A percentile compares a stretch with the other conserved stretches of the same genome.
Evolutionary conservation across 2,797 vertebrate species (phyloP).

Genomic region (Parotocinclus haroldoi): DNA sequence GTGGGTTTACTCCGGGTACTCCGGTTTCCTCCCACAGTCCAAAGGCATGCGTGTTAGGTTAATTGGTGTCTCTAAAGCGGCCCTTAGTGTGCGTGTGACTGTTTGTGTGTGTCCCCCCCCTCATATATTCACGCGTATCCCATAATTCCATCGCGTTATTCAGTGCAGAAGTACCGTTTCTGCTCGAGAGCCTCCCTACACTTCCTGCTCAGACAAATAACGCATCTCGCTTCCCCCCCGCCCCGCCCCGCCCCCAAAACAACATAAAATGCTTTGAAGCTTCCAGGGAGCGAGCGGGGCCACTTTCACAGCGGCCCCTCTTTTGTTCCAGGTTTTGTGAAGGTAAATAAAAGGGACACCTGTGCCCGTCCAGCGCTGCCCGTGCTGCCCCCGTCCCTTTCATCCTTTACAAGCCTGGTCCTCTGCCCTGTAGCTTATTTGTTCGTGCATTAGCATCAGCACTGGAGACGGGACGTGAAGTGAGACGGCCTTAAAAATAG

Average conservation of each 20-base stretch:
- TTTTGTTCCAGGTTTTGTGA: conserved; percentile 36
- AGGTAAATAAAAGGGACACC: conserved; percentile 52
- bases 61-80: too few species aligned
- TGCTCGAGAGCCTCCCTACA: conserved; percentile 25
- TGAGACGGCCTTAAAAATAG: background rate
- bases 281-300: conserved; percentile 14
- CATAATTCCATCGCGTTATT: conserved; percentile 18
- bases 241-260: too few species aligned
- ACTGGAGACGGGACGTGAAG: conserved; percentile 7
- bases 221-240: background rate
- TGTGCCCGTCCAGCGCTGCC: conserved; percentile 31
- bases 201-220: conserved; percentile 32
- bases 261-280: conserved; percentile 54
- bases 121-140: conserved; percentile 29
- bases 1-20: too few species aligned
- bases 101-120: too few species aligned
- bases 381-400: conserved; percentile 29
- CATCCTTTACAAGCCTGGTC: conserved; percentile 2
- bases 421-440: conserved; percentile 36
- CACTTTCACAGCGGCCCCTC: conserved; percentile 39
- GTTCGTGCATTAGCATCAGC: conserved; percentile 40
- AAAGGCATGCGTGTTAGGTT: too few species aligned
- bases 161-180: conserved; percentile 35
- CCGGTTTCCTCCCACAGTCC: too few species aligned
- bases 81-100: too few species aligned